Evolutionary conservation across 2,888 invertebrate genomes (phyloP).

Genomic region (Nezara viridula): DNA sequence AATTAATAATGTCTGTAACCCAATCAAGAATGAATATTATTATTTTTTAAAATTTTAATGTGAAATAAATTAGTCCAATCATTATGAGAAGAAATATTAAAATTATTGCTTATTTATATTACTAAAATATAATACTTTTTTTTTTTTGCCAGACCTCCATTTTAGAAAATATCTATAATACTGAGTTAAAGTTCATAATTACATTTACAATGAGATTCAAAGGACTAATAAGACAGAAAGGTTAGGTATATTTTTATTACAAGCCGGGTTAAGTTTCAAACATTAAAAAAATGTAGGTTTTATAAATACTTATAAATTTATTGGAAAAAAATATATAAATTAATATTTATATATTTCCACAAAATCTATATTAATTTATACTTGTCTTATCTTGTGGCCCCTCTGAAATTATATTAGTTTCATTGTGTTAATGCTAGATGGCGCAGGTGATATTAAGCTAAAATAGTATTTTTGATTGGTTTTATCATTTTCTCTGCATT

Average conservation of each 20-base stretch:
- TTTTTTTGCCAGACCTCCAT: background rate
- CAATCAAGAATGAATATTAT: background rate
- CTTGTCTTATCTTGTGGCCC: background rate
- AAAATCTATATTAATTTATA: background rate
- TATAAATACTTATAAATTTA: background rate
- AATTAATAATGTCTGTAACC: background rate
- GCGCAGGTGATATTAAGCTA: background rate
- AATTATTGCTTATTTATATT: background rate
- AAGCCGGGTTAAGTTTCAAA: background rate
- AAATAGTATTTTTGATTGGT: too few species aligned
- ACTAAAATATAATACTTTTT: background rate
- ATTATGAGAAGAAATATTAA: background rate
- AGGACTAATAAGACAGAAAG: background rate
- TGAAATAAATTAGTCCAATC: background rate
- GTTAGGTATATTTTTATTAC: background rate
- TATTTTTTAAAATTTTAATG: background rate
- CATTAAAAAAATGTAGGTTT: background rate
- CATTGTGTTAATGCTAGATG: background rate
- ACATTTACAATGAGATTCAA: background rate
- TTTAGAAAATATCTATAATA: background rate
- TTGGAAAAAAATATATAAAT: background rate
- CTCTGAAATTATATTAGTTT: background rate
- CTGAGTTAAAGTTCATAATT: background rate
- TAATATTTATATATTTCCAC: background rate
- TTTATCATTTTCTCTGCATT: too few species aligned